Evolutionary conservation across 1,140 invertebrate genomes (phyloP), one percentile per base, ranked within the genome.

Genomic region (Bombyx mandarina): DNA sequence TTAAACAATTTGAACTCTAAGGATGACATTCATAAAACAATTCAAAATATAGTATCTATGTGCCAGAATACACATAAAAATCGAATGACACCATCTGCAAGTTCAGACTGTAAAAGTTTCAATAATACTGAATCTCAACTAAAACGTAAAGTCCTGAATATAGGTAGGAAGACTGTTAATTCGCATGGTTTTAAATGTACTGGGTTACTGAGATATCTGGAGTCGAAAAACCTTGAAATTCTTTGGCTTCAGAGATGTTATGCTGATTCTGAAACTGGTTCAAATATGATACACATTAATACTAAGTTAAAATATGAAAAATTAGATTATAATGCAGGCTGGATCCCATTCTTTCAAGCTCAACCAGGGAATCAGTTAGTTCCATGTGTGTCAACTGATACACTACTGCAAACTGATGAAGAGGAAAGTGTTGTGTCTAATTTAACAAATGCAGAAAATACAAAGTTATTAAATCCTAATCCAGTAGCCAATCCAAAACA

Each of bases 401-500:
- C 26, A 35, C 4, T 35, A 35, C 26, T 35, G 2, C 26, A 35
- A 35, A 35, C 4, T 35, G 26, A 35, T 35, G 26, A 35, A 35
- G 26, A 35, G 0, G 26, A 5, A 2, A 35, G 4, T 5, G 4
- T 5, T 35, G 26, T 35, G 26, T 47, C 45, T 10, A 47, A 9
- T 47, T 47, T 7, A 12, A 10, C 45, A 47, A 35, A 22, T 7
- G 18, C 50, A 26, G 50, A 9, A 51, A 51, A 10, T 35, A 51
- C 50, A 35, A 51, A 51, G 50, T n/a, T 51, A 26, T 5, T 35
- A 1, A 86, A 86, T 64, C 55, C 61, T 18, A 77, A 71, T 69
- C 81, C 83, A 44, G 83, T 84, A 12, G 66, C 73, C n/a, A 81
- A 83, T 62, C 83, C 83, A 6, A 83, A 82, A 66, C 70, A 78